These are phyloP conservation scores for Dipodomys spectabilis DNA, from an alignment of 2,113 vertebrate species.

Conservation along the genomic window DNA sequence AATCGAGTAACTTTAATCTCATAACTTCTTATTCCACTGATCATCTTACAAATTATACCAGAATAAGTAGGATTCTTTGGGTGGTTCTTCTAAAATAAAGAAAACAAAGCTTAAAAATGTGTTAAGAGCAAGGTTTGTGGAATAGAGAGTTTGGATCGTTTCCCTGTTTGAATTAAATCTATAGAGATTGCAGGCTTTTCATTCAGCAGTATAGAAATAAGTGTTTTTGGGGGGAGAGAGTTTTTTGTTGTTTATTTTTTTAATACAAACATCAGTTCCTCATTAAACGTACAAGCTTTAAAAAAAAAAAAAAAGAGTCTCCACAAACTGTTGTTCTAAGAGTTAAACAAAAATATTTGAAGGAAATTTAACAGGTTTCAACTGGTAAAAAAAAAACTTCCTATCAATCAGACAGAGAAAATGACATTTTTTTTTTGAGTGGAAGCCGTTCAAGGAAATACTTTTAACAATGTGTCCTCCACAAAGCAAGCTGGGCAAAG, in stretches of 20 bases:
- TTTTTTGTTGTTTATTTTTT: slow-evolving; percentile 3
- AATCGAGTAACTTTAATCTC: slow-evolving; percentile 40
- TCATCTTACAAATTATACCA: not conserved
- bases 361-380: slow-evolving; percentile 70
- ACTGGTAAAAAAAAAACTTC: slow-evolving; percentile 75
- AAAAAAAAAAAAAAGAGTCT: slow-evolving; percentile 10
- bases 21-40: not conserved
- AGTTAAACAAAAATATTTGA: slow-evolving; percentile 74
- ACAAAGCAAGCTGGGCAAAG: slow-evolving; percentile 75
- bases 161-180: slow-evolving; percentile 56
- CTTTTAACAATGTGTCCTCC: slow-evolving; percentile 68
- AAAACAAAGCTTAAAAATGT: slow-evolving; percentile 50
- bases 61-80: not conserved
- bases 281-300: slow-evolving; percentile 70
- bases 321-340: slow-evolving; percentile 68
- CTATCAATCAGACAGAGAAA: slow-evolving; percentile 73
- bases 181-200: slow-evolving; percentile 57
- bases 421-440: slow-evolving; percentile 69
- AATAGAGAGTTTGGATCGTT: slow-evolving; percentile 6
- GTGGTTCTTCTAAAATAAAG: no score
- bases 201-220: slow-evolving; percentile 51
- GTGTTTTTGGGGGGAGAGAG: slow-evolving; percentile 57
- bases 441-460: slow-evolving; percentile 67
- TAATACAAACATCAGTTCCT: slow-evolving; percentile 67
- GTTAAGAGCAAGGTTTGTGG: not conserved